A percentile compares a stretch with the other conserved stretches of the same genome.
These are phyloP conservation scores for Abramis brama DNA, from an alignment of 2,113 vertebrate genomes.

Conservation along the genomic window DNA sequence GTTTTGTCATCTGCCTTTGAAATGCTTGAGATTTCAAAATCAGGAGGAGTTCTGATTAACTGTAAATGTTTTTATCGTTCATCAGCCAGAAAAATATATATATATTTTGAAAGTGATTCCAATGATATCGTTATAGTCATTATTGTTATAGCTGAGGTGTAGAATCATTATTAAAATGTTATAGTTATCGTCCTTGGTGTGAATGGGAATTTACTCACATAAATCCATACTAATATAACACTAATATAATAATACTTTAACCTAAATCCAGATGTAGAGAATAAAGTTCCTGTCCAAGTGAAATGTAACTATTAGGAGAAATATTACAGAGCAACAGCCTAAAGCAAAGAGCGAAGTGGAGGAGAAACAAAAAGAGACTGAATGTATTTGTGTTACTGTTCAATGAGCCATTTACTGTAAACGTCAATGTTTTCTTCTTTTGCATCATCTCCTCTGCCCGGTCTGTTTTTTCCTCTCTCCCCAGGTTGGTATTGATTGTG, in stretches of 20 bases:
- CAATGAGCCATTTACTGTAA: constrained; percentile 2
- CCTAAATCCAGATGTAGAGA: background rate
- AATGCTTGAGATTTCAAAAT: background rate
- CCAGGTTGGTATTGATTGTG: background rate
- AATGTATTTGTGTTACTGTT: background rate
- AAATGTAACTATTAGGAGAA: background rate
- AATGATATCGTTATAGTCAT: background rate
- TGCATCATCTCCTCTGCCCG: background rate
- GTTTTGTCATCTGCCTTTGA: background rate
- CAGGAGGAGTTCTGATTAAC: background rate
- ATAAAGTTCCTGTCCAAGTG: background rate
- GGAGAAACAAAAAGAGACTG: background rate
- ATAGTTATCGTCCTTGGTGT: background rate
- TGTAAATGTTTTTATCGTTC: background rate
- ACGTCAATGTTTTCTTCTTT: background rate
- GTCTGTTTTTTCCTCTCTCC: background rate
- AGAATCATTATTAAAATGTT: background rate
- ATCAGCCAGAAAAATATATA: background rate
- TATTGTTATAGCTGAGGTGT: background rate
- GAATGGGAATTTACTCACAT: background rate
- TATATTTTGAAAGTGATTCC: background rate
- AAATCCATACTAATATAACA: background rate
- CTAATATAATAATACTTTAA: background rate
- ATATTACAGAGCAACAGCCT: background rate
- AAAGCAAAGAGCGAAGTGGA: background rate